Percentiles rank a stretch among this genome's conserved stretches.
Conservation (phyloP, 2,888 invertebrate species). For the Andrena hattorfiana region DNA sequence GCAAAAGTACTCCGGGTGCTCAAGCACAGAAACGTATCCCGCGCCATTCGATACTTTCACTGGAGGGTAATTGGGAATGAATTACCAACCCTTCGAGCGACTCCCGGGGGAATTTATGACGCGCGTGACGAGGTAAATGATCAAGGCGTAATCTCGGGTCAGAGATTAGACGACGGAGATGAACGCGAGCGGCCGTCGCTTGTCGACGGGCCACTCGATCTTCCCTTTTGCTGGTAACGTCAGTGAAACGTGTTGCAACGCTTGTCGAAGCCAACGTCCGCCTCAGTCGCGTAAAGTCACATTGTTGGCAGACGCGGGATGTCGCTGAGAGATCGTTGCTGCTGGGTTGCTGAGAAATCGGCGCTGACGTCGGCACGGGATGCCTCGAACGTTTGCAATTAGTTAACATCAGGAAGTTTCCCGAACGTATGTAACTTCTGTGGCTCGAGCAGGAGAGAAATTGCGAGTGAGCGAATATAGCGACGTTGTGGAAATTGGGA, state of each 20-base stretch:
- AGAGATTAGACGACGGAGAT: conserved; percentile 16
- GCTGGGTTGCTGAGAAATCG: neutral
- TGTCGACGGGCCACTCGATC: conserved; percentile 26
- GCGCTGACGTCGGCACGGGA: neutral
- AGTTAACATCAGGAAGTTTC: neutral
- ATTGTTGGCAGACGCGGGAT: conserved; percentile 1
- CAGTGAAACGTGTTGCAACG: conserved; percentile 11
- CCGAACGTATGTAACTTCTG: neutral
- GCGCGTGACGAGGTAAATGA: neutral
- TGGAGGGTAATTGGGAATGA: conserved; percentile 1
- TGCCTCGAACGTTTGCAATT: neutral
- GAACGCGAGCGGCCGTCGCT: conserved; percentile 8
- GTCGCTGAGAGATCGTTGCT: neutral
- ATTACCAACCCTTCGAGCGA: neutral
- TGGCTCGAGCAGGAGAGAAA: no score
- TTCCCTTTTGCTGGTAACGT: conserved; percentile 15
- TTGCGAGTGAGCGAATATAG: no score
- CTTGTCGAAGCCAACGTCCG: neutral
- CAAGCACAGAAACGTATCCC: neutral
- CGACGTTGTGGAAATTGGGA: no score
- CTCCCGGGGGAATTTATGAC: conserved; percentile 4
- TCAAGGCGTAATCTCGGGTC: conserved; percentile 14
- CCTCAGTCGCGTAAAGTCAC: neutral
- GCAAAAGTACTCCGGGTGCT: neutral
- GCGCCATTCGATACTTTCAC: conserved; percentile 11